Conservation (phyloP, 53 echinoderm and acorn worm species). For the Hippasteria phrygiana region DNA sequence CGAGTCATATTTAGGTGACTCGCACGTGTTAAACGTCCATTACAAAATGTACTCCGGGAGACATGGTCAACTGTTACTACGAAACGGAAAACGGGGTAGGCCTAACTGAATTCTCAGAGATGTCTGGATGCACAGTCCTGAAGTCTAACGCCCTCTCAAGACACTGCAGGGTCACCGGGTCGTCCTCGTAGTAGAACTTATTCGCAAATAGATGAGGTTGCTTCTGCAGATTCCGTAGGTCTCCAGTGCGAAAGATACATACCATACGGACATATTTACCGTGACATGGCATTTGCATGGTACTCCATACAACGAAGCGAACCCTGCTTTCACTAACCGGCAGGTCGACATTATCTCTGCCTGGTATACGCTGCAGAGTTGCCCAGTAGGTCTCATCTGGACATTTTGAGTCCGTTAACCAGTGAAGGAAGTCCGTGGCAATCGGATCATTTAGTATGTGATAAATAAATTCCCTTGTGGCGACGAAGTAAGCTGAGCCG, state of each 20-base stretch:
- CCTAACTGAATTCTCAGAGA: too few relatives aligned
- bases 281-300: conserved; percentile 26
- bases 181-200: conserved; percentile 73
- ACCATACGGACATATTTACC: conserved; percentile 73
- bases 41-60: too few relatives aligned
- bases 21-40: too few relatives aligned
- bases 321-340: neutral
- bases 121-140: conserved; percentile 24
- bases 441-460: conserved; percentile 42
- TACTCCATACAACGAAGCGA: conserved; percentile 4
- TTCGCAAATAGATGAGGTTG: conserved; percentile 75
- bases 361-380: conserved; percentile 68
- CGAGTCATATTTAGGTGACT: too few relatives aligned
- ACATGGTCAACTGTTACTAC: too few relatives aligned
- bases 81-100: too few relatives aligned
- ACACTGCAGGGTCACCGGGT: conserved; percentile 76
- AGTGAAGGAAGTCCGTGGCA: conserved; percentile 61
- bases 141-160: conserved; percentile 60
- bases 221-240: conserved; percentile 54
- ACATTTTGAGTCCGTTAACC: conserved; percentile 58
- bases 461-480: conserved; percentile 57
- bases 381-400: conserved; percentile 79
- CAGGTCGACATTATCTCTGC: conserved; percentile 64
- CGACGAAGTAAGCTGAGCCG: conserved; percentile 72
- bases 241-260: conserved; percentile 69